Conservation (phyloP, 53 echinoderm and acorn worm genomes). For the Henricia sp. region DNA sequence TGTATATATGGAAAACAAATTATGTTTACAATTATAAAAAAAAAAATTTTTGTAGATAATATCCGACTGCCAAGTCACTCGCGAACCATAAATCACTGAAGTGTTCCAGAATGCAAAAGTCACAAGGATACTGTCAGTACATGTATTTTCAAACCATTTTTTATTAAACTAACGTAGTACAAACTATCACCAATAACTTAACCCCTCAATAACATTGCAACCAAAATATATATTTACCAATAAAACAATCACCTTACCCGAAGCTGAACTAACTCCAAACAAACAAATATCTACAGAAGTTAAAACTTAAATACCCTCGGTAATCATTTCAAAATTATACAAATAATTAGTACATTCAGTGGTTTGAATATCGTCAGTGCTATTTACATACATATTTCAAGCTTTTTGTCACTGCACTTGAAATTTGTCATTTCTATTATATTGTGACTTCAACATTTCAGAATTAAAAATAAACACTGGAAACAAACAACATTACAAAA, state of each 20-base stretch:
- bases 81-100: too few relatives aligned
- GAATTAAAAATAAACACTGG: too few relatives aligned
- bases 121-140: too few relatives aligned
- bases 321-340: slow-evolving; percentile 55
- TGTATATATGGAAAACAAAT: too few relatives aligned
- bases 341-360: slow-evolving; percentile 37
- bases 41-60: too few relatives aligned
- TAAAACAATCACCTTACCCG: neutral
- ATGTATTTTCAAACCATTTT: neutral
- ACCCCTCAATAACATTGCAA: neutral
- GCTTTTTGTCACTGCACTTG: too few relatives aligned
- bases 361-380: slow-evolving; percentile 10
- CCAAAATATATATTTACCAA: neutral
- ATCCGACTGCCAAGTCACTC: too few relatives aligned
- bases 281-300: neutral
- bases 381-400: slow-evolving; percentile 22
- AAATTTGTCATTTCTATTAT: too few relatives aligned
- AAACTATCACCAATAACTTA: slow-evolving; percentile 28
- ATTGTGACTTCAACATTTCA: too few relatives aligned
- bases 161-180: slow-evolving; percentile 53
- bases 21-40: too few relatives aligned
- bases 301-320: slow-evolving; percentile 9
- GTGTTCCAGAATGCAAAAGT: too few relatives aligned
- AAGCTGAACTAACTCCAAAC: neutral
- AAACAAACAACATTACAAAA: too few relatives aligned